These are phyloP conservation scores for Hymenopus coronatus DNA, from an alignment of 2,888 invertebrate species.

Conservation along the genomic window DNA sequence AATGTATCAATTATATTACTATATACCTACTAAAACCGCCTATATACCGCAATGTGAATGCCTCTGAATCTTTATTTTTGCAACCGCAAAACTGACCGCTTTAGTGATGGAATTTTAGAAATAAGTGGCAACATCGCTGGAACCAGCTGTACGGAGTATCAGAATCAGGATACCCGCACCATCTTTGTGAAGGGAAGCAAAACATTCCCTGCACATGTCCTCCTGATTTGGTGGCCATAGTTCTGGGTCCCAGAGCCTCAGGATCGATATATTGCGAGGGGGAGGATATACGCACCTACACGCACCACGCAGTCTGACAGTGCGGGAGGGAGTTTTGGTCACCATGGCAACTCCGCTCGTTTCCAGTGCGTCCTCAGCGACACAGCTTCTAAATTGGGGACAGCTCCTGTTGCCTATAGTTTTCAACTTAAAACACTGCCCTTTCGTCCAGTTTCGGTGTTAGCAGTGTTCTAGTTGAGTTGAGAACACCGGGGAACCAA, in stretches of 20 bases:
- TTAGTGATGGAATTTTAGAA: too few species aligned
- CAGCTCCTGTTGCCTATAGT: background rate
- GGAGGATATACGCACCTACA: background rate
- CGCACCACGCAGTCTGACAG: conserved; percentile 10
- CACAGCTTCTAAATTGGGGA: background rate
- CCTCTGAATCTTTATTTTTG: too few species aligned
- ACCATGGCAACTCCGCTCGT: background rate
- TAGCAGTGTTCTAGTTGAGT: too few species aligned
- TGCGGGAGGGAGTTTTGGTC: background rate
- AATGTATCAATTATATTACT: too few species aligned
- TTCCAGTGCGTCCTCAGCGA: background rate
- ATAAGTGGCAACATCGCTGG: too few species aligned
- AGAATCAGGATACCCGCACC: background rate
- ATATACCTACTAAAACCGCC: too few species aligned
- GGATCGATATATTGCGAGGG: background rate
- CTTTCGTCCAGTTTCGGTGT: too few species aligned
- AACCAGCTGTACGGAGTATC: too few species aligned
- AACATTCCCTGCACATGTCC: background rate
- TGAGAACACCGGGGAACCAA: too few species aligned
- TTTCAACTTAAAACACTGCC: background rate
- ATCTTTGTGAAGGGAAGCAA: background rate
- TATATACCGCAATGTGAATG: too few species aligned
- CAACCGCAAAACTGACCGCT: too few species aligned
- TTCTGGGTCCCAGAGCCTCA: background rate
- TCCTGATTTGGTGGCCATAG: background rate